Conservation (phyloP, 1,140 invertebrate genomes). For the Leptoteleia sp. region DNA sequence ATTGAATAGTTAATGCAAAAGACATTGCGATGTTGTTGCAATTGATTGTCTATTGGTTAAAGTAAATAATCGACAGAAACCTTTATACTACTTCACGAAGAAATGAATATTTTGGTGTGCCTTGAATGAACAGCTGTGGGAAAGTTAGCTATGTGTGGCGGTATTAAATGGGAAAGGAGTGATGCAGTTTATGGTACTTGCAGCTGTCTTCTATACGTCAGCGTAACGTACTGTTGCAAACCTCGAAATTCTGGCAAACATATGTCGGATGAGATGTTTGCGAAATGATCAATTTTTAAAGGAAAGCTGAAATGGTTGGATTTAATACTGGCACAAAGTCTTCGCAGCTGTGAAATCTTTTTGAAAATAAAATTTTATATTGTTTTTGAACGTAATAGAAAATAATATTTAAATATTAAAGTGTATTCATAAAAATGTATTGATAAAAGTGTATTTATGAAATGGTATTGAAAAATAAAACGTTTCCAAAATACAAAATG, state of each 20-base stretch:
- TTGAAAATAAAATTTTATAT: not conserved
- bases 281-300: constrained; percentile 9
- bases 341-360: not conserved
- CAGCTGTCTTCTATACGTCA: constrained; percentile 35
- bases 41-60: no score
- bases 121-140: constrained; percentile 12
- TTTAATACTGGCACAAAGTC: not conserved
- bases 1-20: no score
- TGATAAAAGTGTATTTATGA: no score
- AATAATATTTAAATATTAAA: no score
- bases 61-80: no score
- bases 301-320: not conserved
- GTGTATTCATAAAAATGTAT: no score
- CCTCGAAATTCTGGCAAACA: constrained; percentile 44
- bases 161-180: constrained; percentile 24
- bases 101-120: not conserved
- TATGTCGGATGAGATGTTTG: constrained; percentile 27
- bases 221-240: constrained; percentile 8
- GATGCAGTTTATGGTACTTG: constrained; percentile 42
- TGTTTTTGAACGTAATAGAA: no score
- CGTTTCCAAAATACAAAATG: no score
- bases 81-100: no score
- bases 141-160: constrained; percentile 7
- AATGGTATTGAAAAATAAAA: no score
- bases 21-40: no score